A percentile compares a stretch with the other conserved stretches of the same genome.
phyloP scores from a whole-genome alignment of 2,113 vertebrate species.

The Pollimyrus isidori region DNA sequence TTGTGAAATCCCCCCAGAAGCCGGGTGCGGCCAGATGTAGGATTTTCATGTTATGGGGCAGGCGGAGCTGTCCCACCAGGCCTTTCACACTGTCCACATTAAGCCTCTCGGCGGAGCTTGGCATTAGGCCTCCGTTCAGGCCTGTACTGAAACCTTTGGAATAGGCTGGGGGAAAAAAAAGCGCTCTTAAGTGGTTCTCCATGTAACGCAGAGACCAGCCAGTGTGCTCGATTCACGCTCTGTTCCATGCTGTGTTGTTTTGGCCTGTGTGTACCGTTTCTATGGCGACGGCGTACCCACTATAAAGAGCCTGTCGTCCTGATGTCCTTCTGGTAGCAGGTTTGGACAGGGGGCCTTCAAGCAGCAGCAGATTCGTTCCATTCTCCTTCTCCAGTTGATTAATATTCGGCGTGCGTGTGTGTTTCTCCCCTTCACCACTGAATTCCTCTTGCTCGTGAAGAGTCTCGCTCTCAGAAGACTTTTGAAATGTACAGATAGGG shows the following conservation, averaged over 20 bases:
- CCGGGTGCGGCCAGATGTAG: background rate
- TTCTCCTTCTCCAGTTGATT: constrained; percentile 11
- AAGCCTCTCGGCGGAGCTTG: background rate
- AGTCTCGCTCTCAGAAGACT: background rate
- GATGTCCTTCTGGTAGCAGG: background rate
- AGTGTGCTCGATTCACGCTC: background rate
- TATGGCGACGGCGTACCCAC: constrained; percentile 3
- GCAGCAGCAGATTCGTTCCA: background rate
- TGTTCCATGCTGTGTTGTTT: constrained; percentile 15
- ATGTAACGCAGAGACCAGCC: background rate
- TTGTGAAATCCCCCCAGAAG: background rate
- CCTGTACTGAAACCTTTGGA: background rate
- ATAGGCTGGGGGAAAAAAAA: constrained; percentile 4
- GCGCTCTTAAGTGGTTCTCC: constrained; percentile 15
- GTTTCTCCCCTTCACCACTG: background rate
- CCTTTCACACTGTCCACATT: background rate
- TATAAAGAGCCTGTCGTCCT: background rate
- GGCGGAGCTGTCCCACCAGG: background rate
- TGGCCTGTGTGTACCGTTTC: constrained; percentile 20
- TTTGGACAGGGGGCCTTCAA: background rate
- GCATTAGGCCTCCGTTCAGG: background rate
- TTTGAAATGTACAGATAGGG: background rate
- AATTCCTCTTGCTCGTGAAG: background rate
- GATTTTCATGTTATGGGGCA: background rate
- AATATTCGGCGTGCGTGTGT: constrained; percentile 1